A percentile compares a stretch with the other conserved stretches of the same genome.
phyloP scores from a whole-genome alignment of 2,797 vertebrate species.

The Enteromius paludinosus region DNA sequence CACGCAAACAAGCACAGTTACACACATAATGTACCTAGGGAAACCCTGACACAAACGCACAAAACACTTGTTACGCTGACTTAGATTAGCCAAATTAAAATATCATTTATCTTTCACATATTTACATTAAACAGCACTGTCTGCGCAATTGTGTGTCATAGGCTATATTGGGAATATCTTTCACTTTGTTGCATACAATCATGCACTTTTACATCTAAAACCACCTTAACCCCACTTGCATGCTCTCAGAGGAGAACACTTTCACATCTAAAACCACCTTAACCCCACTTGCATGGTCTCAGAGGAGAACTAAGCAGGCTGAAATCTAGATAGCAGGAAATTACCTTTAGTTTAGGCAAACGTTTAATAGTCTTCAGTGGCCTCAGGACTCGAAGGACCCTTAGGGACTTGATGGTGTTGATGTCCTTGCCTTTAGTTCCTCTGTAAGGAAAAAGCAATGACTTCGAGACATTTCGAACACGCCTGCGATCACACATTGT shows the following conservation, averaged over 20 bases:
- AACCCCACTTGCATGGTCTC: background rate
- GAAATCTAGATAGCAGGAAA: background rate
- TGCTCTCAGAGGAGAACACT: background rate
- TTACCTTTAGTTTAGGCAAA: slow-evolving; percentile 96
- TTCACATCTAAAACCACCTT: background rate
- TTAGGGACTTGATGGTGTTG: slow-evolving; percentile 98
- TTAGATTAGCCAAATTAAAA: background rate
- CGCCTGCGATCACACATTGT: slow-evolving; percentile 7
- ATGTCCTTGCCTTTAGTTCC: slow-evolving; percentile 98
- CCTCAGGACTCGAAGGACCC: slow-evolving; percentile 92
- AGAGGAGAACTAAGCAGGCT: background rate
- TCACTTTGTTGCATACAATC: too few relatives aligned
- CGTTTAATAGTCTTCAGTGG: slow-evolving; percentile 98
- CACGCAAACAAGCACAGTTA: slow-evolving; percentile 8
- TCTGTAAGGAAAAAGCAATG: slow-evolving; percentile 75
- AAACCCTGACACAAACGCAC: background rate
- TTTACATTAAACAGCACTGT: background rate
- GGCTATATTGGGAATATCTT: background rate
- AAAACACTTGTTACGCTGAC: background rate
- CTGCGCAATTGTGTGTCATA: background rate
- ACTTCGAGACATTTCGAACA: slow-evolving; percentile 53
- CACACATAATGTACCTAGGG: background rate
- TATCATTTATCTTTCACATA: background rate
- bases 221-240: background rate
- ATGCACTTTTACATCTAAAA: background rate